These are phyloP conservation scores for Argentina silus DNA, from an alignment of 2,797 vertebrate genomes.

Conservation along the genomic window DNA sequence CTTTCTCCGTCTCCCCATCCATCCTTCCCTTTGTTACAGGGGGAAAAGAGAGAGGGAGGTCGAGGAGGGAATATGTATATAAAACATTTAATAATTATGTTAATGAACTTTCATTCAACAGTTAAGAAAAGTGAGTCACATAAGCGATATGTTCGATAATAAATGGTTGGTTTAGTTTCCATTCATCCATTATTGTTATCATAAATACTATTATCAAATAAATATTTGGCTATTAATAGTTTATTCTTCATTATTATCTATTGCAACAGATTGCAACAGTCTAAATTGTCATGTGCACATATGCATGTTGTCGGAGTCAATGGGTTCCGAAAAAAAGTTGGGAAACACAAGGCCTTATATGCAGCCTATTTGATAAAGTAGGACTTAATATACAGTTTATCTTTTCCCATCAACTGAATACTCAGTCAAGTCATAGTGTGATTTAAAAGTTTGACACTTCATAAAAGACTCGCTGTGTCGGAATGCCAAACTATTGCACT, in stretches of 20 bases:
- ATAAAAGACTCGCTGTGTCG: neutral
- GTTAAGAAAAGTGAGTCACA: too few species aligned
- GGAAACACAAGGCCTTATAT: neutral
- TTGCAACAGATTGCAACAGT: too few species aligned
- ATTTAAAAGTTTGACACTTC: neutral
- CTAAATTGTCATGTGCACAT: too few species aligned
- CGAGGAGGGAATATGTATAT: neutral
- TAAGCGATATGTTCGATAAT: too few species aligned
- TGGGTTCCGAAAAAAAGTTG: neutral
- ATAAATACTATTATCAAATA: too few species aligned
- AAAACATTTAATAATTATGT: too few species aligned
- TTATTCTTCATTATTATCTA: too few species aligned
- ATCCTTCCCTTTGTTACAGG: slow-evolving; percentile 40
- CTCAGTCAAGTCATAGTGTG: neutral
- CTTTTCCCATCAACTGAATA: neutral
- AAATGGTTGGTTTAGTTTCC: too few species aligned
- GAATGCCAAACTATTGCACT: neutral
- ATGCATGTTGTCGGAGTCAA: too few species aligned
- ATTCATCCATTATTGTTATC: too few species aligned
- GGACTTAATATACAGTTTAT: neutral
- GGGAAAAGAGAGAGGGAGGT: neutral
- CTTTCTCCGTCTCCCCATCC: slow-evolving; percentile 36
- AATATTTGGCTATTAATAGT: too few species aligned
- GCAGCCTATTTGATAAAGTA: neutral
- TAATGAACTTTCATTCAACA: too few species aligned